phyloP scores from a whole-genome alignment of 2,113 vertebrate genomes.

The Hypomesus transpacificus region DNA sequence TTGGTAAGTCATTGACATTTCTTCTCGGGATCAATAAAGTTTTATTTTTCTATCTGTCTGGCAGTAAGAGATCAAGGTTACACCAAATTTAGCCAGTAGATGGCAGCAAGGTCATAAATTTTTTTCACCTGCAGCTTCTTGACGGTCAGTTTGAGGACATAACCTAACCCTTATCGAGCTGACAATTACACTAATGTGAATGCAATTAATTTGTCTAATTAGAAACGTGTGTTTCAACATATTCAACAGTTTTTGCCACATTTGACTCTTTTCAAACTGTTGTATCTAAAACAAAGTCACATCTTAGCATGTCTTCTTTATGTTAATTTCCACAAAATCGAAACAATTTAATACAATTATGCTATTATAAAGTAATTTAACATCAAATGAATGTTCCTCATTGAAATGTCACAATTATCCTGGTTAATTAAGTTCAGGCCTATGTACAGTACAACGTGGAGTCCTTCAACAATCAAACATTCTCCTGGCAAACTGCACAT shows the following conservation, averaged over 20 bases:
- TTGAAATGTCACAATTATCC: conserved; percentile 67
- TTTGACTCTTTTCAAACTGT: no score
- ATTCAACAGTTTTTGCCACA: no score
- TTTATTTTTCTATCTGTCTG: background rate
- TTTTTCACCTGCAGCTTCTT: background rate
- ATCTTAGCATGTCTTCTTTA: no score
- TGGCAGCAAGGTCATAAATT: conserved; percentile 37
- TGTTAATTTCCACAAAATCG: no score
- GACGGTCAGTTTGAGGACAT: background rate
- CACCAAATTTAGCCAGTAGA: conserved; percentile 38
- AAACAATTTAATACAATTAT: no score
- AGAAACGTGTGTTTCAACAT: no score
- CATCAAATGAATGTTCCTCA: no score
- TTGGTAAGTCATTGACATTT: background rate
- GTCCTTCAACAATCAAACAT: conserved; percentile 71
- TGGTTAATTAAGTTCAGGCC: conserved; percentile 78
- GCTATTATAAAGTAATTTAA: no score
- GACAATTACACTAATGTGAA: background rate
- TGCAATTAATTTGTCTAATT: no score
- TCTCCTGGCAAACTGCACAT: conserved; percentile 67
- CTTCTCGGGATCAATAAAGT: background rate
- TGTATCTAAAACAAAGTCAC: no score
- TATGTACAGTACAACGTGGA: conserved; percentile 65
- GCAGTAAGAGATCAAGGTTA: background rate
- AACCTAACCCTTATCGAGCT: background rate